Evolutionary conservation across 2,797 vertebrate genomes (phyloP), one percentile per base, ranked within the genome.

Genomic region (Sitta carolinensis): DNA sequence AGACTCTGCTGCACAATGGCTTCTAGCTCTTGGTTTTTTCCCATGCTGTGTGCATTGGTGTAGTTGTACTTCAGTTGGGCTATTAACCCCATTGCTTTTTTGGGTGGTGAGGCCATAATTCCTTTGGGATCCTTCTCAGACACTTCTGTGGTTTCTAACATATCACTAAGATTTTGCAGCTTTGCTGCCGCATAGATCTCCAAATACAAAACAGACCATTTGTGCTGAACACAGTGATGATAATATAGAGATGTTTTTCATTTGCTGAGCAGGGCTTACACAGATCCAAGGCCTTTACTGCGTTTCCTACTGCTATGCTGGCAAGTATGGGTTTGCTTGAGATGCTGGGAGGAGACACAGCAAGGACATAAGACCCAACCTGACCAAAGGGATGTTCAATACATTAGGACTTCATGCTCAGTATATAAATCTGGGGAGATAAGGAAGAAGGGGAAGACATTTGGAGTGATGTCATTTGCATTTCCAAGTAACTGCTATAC

Each of bases 71-170:
- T 72, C 38, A 13, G 25, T 0, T 80, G n/a, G 17, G 7, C 38
- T 83, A 4, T 40, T 22, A 29, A 58, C 45, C 5, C 15, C n/a
- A 30, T 12, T 9, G 58, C n/a, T 7, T 50, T 26, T 66, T 52
- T 3, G 1, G 4, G 15, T 19, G 1, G 0, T 25, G 40, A 83
- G 29, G 12, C 12, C 12, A 15, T 52, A 58, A 47, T 47, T 77
- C n/a, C 57, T 51, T 51, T 43, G 19, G 13, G 25, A 34, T 25
- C 10, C 17, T 70, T 83, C 23, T 76, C n/a, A 58, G 25, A 43
- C 6, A 7, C 7, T 58, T 77, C 15, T 30, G 34, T 58, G 38
- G 26, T 20, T 84, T 43, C 13, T 23, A 52, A 47, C 1, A 16
- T 36, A 57, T 32, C 18, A 34, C 19, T 58, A 84, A 52, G 5